Percentiles rank a stretch among this genome's conserved stretches.
These are phyloP conservation scores for Drosophila peninsularis DNA, from an alignment of 2,888 invertebrate genomes.

Conservation along the genomic window DNA sequence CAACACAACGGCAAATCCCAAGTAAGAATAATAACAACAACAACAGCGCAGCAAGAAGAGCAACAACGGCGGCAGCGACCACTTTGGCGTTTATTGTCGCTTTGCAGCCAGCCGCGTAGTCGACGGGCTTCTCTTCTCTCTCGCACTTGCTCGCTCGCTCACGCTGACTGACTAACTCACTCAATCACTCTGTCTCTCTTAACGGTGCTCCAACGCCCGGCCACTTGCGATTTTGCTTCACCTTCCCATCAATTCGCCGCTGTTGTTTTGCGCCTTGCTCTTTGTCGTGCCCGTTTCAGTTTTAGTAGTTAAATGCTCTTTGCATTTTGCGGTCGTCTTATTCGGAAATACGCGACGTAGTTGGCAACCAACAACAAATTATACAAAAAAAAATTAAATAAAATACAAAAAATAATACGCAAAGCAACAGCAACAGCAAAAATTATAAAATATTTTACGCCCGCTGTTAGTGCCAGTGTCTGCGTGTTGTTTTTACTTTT, in stretches of 20 bases:
- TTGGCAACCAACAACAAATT: constrained; percentile 41
- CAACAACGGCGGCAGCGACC: constrained; percentile 8
- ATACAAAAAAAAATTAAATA: constrained; percentile 2
- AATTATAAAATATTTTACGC: constrained; percentile 53
- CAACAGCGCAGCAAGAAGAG: constrained; percentile 4
- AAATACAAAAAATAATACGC: constrained; percentile 24
- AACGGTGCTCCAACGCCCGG: constrained; percentile 43
- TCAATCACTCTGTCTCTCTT: constrained; percentile 36
- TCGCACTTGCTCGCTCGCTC: constrained; percentile 29
- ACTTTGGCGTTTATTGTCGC: constrained; percentile 49
- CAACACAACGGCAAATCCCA: constrained; percentile 30
- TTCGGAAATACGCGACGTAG: constrained; percentile 71
- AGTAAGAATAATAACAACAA: constrained; percentile 23
- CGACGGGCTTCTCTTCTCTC: constrained; percentile 30
- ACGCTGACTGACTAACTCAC: constrained; percentile 9
- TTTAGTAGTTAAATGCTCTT: constrained; percentile 76
- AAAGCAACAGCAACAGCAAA: constrained; percentile 43
- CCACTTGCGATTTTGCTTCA: constrained; percentile 46
- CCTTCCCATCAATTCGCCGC: constrained; percentile 26
- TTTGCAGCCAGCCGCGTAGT: constrained; percentile 53
- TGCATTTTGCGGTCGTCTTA: constrained; percentile 74
- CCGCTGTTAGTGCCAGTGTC: constrained; percentile 43
- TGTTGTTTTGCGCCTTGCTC: constrained; percentile 57
- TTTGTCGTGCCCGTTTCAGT: constrained; percentile 55
- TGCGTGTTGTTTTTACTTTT: constrained; percentile 35